Evolutionary conservation across 2,888 invertebrate species (phyloP).

Genomic region (Trachelus stipa): DNA sequence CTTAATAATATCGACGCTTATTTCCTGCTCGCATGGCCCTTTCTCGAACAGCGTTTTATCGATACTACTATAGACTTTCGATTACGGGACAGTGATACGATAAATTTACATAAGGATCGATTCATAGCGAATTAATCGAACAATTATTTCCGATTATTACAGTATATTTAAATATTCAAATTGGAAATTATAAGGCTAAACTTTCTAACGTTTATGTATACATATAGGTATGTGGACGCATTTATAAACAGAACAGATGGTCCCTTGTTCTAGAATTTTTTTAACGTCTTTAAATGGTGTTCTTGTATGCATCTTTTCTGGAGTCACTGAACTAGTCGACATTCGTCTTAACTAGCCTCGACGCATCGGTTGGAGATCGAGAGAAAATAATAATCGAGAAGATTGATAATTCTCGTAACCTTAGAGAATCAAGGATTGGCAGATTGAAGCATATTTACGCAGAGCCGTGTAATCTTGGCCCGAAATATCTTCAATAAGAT

Average conservation of each 20-base stretch:
- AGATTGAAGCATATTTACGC: not conserved
- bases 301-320: not conserved
- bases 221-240: constrained; percentile 25
- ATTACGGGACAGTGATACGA: not conserved
- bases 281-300: not conserved
- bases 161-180: not conserved
- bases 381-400: not conserved
- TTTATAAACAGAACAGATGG: constrained; percentile 52
- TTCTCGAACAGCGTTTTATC: not conserved
- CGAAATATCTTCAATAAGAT: not conserved
- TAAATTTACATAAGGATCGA: not conserved
- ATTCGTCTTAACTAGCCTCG: not conserved
- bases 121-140: not conserved
- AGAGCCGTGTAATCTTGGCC: not conserved
- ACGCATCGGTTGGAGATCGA: not conserved
- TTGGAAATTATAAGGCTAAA: not conserved
- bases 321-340: not conserved
- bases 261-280: constrained; percentile 44
- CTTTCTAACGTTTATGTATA: not conserved
- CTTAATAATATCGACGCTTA: not conserved
- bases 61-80: not conserved
- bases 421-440: not conserved
- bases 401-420: not conserved
- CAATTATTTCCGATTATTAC: not conserved
- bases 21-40: not conserved